Evolutionary conservation across 2,797 vertebrate species (phyloP).

Genomic region (Babyrousa celebensis): DNA sequence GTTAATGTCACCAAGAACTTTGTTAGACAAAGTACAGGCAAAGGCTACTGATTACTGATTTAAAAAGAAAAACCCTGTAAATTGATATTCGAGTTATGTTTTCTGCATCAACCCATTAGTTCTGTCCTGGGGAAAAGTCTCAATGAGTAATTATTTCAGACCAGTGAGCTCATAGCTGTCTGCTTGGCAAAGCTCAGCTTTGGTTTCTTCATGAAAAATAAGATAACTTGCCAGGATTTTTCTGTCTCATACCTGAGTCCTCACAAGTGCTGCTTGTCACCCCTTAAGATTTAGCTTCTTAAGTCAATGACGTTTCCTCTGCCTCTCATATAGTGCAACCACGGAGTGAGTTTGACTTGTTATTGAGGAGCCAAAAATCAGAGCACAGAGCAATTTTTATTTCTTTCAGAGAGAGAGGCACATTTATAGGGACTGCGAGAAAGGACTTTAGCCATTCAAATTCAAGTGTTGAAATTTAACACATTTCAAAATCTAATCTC

Average conservation of each 20-base stretch:
- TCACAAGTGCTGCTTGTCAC: constrained; percentile 82
- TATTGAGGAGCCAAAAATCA: neutral
- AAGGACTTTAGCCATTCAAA: neutral
- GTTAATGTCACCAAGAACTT: constrained; percentile 23
- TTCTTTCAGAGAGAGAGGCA: constrained; percentile 8
- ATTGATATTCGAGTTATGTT: constrained; percentile 68
- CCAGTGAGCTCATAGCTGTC: constrained; percentile 91
- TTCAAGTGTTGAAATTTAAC: neutral
- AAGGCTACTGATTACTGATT: constrained; percentile 24
- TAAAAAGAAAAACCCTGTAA: constrained; percentile 60
- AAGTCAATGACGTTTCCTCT: constrained; percentile 59
- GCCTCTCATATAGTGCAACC: neutral
- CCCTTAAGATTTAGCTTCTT: constrained; percentile 25
- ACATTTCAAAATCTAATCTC: neutral
- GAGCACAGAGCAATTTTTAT: neutral
- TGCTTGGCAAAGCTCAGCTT: constrained; percentile 89
- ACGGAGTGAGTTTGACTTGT: neutral
- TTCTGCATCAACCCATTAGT: constrained; percentile 80
- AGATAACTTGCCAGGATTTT: constrained; percentile 87
- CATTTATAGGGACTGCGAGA: neutral
- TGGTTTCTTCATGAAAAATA: constrained; percentile 86
- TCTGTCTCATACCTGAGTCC: constrained; percentile 85
- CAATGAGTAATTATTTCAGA: constrained; percentile 89
- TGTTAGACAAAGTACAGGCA: neutral
- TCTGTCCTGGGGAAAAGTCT: constrained; percentile 82